phyloP scores from a whole-genome alignment of 2,888 invertebrate genomes.

The Elysia crispata region DNA sequence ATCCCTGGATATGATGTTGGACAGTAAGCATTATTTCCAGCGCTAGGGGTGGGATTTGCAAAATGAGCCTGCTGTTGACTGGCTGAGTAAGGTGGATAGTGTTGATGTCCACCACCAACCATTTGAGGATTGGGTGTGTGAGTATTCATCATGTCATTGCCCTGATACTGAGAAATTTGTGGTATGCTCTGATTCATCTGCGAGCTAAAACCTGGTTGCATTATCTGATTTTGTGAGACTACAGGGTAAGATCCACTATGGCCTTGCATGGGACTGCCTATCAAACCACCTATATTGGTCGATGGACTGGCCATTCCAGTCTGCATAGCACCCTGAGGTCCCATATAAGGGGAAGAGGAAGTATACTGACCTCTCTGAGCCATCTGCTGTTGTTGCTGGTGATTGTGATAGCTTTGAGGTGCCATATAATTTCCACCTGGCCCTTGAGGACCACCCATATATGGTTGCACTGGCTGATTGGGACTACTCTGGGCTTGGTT shows the following conservation, averaged over 20 bases:
- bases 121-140: slow-evolving; percentile 32
- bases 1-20: slow-evolving; percentile 50
- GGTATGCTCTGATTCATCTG: slow-evolving; percentile 35
- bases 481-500: slow-evolving; percentile 58
- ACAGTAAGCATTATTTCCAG: slow-evolving; percentile 56
- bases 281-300: slow-evolving; percentile 27
- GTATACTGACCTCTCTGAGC: slow-evolving; percentile 43
- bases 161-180: slow-evolving; percentile 23
- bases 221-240: slow-evolving; percentile 41
- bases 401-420: slow-evolving; percentile 53
- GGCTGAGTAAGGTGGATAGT: slow-evolving; percentile 47
- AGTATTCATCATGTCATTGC: slow-evolving; percentile 39
- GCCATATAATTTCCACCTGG: slow-evolving; percentile 48
- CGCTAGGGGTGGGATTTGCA: slow-evolving; percentile 58
- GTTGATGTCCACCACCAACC: slow-evolving; percentile 33
- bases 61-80: slow-evolving; percentile 32
- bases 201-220: slow-evolving; percentile 29
- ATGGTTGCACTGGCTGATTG: slow-evolving; percentile 48
- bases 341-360: slow-evolving; percentile 35
- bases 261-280: slow-evolving; percentile 18
- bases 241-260: slow-evolving; percentile 18
- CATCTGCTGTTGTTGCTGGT: slow-evolving; percentile 47
- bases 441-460: slow-evolving; percentile 48
- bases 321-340: slow-evolving; percentile 41
- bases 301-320: slow-evolving; percentile 47